A percentile compares a stretch with the other conserved stretches of the same genome.
Conservation (phyloP, 1,140 invertebrate genomes). For the Papilio helenus region DNA sequence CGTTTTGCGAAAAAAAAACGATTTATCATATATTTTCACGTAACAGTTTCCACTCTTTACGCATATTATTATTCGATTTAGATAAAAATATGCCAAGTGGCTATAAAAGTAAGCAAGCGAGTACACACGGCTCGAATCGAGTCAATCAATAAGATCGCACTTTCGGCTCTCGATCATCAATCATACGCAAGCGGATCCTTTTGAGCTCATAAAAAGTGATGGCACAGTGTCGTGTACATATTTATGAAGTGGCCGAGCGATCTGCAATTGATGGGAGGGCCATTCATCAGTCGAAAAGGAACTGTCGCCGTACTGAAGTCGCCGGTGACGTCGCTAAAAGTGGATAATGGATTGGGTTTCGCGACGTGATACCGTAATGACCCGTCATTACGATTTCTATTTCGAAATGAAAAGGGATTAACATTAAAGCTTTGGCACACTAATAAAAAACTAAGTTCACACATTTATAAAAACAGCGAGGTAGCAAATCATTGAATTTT, state of each 20-base stretch:
- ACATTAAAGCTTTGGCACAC: not conserved
- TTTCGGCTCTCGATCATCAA: constrained; percentile 65
- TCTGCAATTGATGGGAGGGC: constrained; percentile 67
- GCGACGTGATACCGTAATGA: constrained; percentile 19
- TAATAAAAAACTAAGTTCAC: not conserved
- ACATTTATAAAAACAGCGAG: not conserved
- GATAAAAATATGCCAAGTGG: constrained; percentile 30
- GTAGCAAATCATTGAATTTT: not conserved
- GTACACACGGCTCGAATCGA: constrained; percentile 49
- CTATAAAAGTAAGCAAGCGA: constrained; percentile 19
- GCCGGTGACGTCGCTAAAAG: constrained; percentile 38
- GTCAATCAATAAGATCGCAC: constrained; percentile 69
- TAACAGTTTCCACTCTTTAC: not conserved
- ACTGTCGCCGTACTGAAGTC: constrained; percentile 46
- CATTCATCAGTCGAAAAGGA: constrained; percentile 65
- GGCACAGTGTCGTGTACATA: constrained; percentile 74
- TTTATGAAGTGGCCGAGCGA: constrained; percentile 75
- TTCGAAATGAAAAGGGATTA: constrained; percentile 41
- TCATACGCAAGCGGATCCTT: constrained; percentile 66
- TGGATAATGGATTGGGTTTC: constrained; percentile 38
- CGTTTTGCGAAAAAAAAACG: not conserved
- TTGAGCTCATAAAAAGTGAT: constrained; percentile 71
- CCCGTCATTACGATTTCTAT: constrained; percentile 42
- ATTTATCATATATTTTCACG: not conserved
- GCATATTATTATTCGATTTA: constrained; percentile 19